These are phyloP conservation scores for Podotricha telesiphe DNA, from an alignment of 2,888 invertebrate species.

Conservation along the genomic window DNA sequence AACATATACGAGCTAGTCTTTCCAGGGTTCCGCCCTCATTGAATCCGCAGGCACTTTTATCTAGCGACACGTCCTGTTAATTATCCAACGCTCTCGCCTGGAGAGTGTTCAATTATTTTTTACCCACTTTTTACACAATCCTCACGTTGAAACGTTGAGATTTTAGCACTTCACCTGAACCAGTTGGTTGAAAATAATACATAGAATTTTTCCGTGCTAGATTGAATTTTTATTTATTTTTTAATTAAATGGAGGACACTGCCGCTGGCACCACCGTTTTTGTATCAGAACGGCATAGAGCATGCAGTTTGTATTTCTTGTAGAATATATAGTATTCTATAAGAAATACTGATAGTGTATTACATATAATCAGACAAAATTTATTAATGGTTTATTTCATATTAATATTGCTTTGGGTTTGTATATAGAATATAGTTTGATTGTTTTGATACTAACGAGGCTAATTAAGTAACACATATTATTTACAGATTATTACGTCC, in stretches of 20 bases:
- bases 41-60: constrained; percentile 78
- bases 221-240: constrained; percentile 57
- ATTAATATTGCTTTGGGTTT: not conserved
- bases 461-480: no score
- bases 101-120: constrained; percentile 81
- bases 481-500: not conserved
- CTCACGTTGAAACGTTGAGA: constrained; percentile 78
- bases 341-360: no score
- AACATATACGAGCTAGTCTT: constrained; percentile 34
- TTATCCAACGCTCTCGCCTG: constrained; percentile 77
- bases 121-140: constrained; percentile 72
- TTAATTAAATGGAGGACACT: constrained; percentile 77
- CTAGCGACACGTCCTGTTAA: constrained; percentile 82
- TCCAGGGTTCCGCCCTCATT: constrained; percentile 58
- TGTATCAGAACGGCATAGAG: constrained; percentile 53
- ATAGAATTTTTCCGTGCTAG: constrained; percentile 64
- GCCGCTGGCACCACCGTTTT: constrained; percentile 59
- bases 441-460: no score
- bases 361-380: constrained; percentile 27
- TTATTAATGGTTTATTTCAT: constrained; percentile 43
- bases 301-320: constrained; percentile 48
- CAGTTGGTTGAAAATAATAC: constrained; percentile 74
- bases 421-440: no score
- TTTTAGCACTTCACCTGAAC: constrained; percentile 82
- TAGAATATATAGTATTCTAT: constrained; percentile 42